Base-by-base conservation (phyloP, 2,113 vertebrate species). In the Pithys albifrons region DNA sequence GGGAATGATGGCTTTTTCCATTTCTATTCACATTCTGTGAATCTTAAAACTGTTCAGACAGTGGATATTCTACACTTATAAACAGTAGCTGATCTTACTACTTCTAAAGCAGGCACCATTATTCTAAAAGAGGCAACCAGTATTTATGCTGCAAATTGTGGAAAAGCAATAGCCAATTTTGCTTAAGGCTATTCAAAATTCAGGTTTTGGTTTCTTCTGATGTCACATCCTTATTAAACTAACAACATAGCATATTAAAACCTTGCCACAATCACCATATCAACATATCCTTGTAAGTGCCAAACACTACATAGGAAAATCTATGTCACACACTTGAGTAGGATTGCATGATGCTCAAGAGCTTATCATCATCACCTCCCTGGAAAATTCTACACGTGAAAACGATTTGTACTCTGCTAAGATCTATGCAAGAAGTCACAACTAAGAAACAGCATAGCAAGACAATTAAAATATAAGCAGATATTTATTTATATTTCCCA, bases 171-270 rank as follows among this genome's bases (percentile, higher is more conserved):
- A 81, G 73, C 29, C 18, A 7, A 35, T 91, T 80, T 91, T 83
- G 71, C 64, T 86, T 35, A 70, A 71, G 88, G 75, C 51, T 33
- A 39, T 64, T 64, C 29, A 71, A 74, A 3, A 91, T 57, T 72
- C 73, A 84, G 49, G 61, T 46, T 57, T 76, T 83, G 20, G 16
- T 88, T 93, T 95, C 73, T 89, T 90, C 58, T 80, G 78, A 94
- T 88, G 71, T 88, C 54, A 97, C 43, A 55, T 91, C 85, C 89
- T 55, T 83, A 54, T 94, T 94, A 93, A 94, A 80, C 27, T 55
- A 91, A 73, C 49, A 91, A 67, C 27, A 43, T 0, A 51, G 43
- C 28, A 55, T 37, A 79, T 22, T 79, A 76, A 85, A 91, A 89
- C 62, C 84, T 52, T 93, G 66, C 81, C 89, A 83, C 51, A 91